Evolutionary conservation across 2,888 invertebrate genomes (phyloP).

Genomic region (Metellina segmentata): DNA sequence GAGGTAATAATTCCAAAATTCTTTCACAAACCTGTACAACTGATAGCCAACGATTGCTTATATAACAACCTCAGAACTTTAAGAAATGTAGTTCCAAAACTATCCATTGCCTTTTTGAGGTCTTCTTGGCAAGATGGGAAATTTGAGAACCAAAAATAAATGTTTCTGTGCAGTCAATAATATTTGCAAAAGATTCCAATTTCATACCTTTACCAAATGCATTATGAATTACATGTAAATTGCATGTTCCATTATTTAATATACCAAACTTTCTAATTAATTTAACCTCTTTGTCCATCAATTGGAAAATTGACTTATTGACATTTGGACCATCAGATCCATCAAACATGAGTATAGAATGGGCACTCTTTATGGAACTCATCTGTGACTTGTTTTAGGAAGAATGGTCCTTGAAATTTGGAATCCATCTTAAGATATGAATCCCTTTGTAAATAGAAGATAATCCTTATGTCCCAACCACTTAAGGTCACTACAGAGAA

Average conservation of each 20-base stretch:
- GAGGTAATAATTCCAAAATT: too few relatives aligned
- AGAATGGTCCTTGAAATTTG: constrained; percentile 6
- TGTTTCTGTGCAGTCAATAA: background rate
- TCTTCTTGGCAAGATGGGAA: background rate
- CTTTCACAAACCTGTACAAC: too few relatives aligned
- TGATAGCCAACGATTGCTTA: too few relatives aligned
- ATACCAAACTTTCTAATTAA: background rate
- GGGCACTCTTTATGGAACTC: background rate
- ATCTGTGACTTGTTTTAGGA: constrained; percentile 20
- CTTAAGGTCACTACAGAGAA: too few relatives aligned
- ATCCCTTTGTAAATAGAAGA: too few relatives aligned
- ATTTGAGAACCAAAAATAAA: background rate
- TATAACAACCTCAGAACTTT: too few relatives aligned
- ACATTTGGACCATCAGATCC: background rate
- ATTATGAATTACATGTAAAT: background rate
- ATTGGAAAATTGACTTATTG: background rate
- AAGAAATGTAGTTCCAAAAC: too few relatives aligned
- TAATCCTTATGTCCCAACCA: too few relatives aligned
- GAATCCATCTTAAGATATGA: too few relatives aligned
- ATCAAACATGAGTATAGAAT: background rate
- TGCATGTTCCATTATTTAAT: background rate
- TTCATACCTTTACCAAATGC: background rate
- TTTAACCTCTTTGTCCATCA: background rate
- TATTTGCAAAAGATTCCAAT: too few relatives aligned
- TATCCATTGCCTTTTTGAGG: background rate